Evolutionary conservation across 2,797 vertebrate genomes (phyloP).

Genomic region (Gastrophryne carolinensis): DNA sequence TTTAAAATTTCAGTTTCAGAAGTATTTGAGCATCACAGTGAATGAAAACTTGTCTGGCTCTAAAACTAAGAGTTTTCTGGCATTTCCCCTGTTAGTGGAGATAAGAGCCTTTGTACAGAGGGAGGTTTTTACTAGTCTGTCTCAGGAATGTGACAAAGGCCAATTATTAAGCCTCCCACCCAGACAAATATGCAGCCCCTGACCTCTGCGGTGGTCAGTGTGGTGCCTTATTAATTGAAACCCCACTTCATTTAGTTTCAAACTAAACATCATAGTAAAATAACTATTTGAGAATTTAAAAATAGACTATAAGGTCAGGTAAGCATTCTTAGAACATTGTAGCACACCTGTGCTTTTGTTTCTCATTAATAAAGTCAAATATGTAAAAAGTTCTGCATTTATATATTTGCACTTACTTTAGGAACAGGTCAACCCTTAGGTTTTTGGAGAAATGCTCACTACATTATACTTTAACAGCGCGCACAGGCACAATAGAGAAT

Average conservation of each 20-base stretch:
- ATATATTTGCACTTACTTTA: neutral
- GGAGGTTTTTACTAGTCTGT: neutral
- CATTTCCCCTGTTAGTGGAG: neutral
- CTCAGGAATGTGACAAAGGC: neutral
- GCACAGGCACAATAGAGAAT: neutral
- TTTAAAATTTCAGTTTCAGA: too few relatives aligned
- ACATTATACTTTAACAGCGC: conserved; percentile 1
- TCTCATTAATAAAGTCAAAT: conserved; percentile 18
- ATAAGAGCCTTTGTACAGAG: neutral
- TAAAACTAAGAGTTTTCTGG: neutral
- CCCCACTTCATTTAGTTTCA: neutral
- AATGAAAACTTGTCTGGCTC: neutral
- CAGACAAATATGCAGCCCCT: conserved; percentile 5
- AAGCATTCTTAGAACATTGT: neutral
- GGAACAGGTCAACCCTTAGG: neutral
- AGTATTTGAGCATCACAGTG: too few relatives aligned
- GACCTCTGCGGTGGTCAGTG: neutral
- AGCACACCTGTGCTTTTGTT: conserved; percentile 25
- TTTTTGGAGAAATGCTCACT: neutral
- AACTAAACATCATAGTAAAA: conserved; percentile 5
- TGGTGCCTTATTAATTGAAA: conserved; percentile 14
- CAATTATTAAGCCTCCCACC: conserved; percentile 20
- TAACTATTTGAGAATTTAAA: too few relatives aligned
- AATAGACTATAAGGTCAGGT: conserved; percentile 2
- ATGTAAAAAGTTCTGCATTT: too few relatives aligned